Evolutionary conservation across 2,113 vertebrate genomes (phyloP).

Genomic region (Atrichornis clamosus): DNA sequence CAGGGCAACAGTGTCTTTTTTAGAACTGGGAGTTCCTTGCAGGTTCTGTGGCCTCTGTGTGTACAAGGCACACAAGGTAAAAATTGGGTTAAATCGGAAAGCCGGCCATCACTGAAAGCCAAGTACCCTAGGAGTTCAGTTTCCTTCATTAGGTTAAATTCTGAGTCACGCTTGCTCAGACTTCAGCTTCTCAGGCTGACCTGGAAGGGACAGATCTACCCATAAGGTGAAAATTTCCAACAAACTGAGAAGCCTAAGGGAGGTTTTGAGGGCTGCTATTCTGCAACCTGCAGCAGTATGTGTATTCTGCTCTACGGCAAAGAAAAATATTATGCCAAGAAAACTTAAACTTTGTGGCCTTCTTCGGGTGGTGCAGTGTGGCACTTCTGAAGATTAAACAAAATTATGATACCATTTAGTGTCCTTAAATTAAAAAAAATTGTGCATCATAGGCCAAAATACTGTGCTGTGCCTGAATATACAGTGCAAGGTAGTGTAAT

Average conservation of each 20-base stretch:
- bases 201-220: not conserved
- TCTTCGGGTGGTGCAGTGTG: not conserved
- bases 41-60: not conserved
- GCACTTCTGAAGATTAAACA: not conserved
- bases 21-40: not conserved
- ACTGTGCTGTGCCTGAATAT: not conserved
- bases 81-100: not conserved
- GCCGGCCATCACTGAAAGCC: not conserved
- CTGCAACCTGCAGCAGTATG: not conserved
- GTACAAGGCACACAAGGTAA: not conserved
- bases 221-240: not conserved
- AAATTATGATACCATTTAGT: not conserved
- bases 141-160: not conserved
- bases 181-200: not conserved
- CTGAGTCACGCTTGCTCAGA: not conserved
- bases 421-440: not conserved
- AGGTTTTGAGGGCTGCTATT: not conserved
- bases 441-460: not conserved
- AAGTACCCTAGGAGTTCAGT: not conserved
- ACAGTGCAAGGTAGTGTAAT: not conserved
- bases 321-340: not conserved
- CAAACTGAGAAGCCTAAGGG: not conserved
- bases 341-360: rapidly evolving
- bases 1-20: not conserved
- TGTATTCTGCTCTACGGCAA: not conserved